Evolutionary conservation across 2,113 vertebrate genomes (phyloP).

Genomic region (Microtus montanus): DNA sequence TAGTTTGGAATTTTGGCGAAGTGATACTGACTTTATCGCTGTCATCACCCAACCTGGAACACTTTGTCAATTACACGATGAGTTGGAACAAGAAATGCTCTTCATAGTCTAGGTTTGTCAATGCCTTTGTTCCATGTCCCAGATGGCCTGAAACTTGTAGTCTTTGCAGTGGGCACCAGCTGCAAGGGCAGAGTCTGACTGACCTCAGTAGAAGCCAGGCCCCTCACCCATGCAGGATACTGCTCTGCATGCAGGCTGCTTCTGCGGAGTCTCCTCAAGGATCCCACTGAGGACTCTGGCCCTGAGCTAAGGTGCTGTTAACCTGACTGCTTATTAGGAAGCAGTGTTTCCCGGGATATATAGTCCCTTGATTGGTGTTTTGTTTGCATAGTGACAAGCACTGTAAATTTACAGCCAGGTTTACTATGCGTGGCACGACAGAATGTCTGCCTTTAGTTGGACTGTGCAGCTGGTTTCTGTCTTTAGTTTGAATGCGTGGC

Average conservation of each 20-base stretch:
- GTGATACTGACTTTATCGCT: not conserved
- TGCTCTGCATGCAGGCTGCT: not conserved
- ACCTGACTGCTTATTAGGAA: not conserved
- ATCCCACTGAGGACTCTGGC: not conserved
- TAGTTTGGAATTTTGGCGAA: not conserved
- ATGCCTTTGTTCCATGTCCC: not conserved
- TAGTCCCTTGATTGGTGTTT: not conserved
- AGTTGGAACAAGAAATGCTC: not conserved
- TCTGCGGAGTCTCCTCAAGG: not conserved
- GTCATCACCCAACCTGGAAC: not conserved
- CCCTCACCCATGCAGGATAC: not conserved
- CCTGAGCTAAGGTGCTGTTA: not conserved
- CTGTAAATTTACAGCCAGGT: not conserved
- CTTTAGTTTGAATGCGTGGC: fast-evolving
- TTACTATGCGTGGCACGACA: not conserved
- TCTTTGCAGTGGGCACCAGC: not conserved
- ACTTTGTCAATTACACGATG: not conserved
- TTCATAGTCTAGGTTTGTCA: not conserved
- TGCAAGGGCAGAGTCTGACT: not conserved
- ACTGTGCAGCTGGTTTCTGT: not conserved
- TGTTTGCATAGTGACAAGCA: not conserved
- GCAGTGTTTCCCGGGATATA: not conserved
- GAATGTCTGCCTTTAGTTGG: not conserved
- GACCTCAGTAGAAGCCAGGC: not conserved
- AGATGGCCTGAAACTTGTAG: not conserved